Conservation (phyloP, 1,140 invertebrate genomes). For the Holcopasites calliopsidis region DNA sequence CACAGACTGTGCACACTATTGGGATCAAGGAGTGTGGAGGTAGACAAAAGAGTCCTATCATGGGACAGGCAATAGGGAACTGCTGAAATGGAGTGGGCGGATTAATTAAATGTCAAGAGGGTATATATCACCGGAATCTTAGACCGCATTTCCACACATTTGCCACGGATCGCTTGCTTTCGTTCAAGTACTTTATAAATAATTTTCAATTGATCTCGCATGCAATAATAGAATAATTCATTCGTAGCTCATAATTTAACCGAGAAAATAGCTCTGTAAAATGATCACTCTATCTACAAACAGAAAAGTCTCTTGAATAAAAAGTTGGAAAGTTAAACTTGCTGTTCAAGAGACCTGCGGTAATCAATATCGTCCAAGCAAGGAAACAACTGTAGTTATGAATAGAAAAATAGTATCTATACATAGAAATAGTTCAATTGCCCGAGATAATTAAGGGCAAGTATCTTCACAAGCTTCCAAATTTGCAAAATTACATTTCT, state of each 20-base stretch:
- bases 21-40: neutral
- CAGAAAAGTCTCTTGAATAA: no score
- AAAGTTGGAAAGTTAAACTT: neutral
- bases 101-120: conserved; percentile 47
- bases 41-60: conserved; percentile 19
- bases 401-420: no score
- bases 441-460: no score
- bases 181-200: neutral
- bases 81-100: conserved; percentile 17
- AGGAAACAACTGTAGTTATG: no score
- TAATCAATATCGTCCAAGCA: neutral
- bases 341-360: neutral
- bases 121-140: conserved; percentile 36
- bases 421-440: no score
- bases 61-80: neutral
- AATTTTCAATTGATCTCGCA: no score
- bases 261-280: neutral
- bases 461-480: no score
- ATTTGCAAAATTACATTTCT: no score
- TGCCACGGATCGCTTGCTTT: neutral
- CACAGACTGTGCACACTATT: neutral
- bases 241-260: neutral
- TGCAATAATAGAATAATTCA: neutral
- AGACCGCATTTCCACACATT: neutral
- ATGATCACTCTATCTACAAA: neutral